phyloP scores from a whole-genome alignment of 2,888 invertebrate genomes.

The Cordylochernes scorpioides region DNA sequence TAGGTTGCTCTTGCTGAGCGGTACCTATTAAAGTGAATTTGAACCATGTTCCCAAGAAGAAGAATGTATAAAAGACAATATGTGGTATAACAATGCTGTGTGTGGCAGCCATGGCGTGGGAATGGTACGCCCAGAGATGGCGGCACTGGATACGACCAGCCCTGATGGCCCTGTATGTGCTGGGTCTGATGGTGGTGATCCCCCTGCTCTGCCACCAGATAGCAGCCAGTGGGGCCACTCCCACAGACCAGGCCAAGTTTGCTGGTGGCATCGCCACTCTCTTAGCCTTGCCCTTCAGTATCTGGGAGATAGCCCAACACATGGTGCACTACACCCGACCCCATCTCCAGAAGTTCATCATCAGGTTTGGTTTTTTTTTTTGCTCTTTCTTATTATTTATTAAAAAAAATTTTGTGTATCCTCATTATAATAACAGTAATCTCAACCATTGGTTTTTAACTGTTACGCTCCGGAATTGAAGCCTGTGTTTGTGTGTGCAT shows the following conservation, averaged over 20 bases:
- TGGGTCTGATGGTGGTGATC: constrained; percentile 52
- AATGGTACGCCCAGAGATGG: constrained; percentile 29
- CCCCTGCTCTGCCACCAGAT: constrained; percentile 56
- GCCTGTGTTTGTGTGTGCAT: too few species aligned
- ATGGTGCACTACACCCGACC: constrained; percentile 77
- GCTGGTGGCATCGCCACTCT: constrained; percentile 9
- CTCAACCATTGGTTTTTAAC: too few species aligned
- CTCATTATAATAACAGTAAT: too few species aligned
- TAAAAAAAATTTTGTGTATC: constrained; percentile 1
- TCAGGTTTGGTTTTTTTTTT: constrained; percentile 34
- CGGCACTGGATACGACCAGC: constrained; percentile 68
- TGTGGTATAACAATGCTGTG: too few species aligned
- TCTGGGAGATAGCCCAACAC: constrained; percentile 85
- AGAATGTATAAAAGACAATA: too few species aligned
- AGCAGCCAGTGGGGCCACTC: constrained; percentile 44
- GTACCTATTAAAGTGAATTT: too few species aligned
- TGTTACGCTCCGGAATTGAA: too few species aligned
- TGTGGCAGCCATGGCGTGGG: constrained; percentile 9
- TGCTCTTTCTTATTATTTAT: not conserved
- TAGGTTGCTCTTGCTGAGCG: too few species aligned
- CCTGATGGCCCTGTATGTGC: constrained; percentile 45
- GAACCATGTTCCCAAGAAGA: too few species aligned
- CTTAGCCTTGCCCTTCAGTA: constrained; percentile 60
- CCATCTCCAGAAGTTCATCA: constrained; percentile 68
- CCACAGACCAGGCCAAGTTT: constrained; percentile 40